Evolutionary conservation across 92 coral and sea anemone species (phyloP), one percentile per base, ranked within the genome.

Genomic region (Desmophyllum pertusum): DNA sequence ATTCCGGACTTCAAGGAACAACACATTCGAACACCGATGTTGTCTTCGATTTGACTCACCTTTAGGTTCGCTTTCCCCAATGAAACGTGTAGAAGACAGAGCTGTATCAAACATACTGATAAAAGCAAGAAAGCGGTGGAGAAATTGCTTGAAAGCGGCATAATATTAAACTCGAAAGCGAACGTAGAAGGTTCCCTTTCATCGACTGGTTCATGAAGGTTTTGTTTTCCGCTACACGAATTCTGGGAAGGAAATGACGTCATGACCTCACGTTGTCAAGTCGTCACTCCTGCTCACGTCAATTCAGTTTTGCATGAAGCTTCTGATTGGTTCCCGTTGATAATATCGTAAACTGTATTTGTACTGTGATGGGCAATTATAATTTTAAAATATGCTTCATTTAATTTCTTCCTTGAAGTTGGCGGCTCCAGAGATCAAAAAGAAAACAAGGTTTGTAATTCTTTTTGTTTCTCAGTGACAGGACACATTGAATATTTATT

Each of bases 181-280:
- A n/a, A n/a, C 70, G 53, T 13, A 57, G 4, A 46, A n/a, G 9
- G 10, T 67, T 38, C 70, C 1, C 19, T 67, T 38, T 59, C 65
- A 7, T 25, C 65, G 27, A 59, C 72, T 67, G n/a, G n/a, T n/a
- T 21, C 10, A 31, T 0, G 41, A 0, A 33, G 41, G 17, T 66
- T 66, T 50, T n/a, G 17, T 29, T 37, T 51, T 33, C 51, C 39
- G 61, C 63, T 37, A 35, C 18, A 3, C 41, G 4, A 11, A 9
- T 21, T 31, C 29, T 79, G 83, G 83, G 83, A 64, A 43, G 74
- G 59, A 29, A 2, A 65, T 79, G 74, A 79, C 83, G 83, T 79
- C 83, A 79, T 73, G 3, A 75, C 4, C 25, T 35, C 27, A 10
- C 17, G 13, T 5, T 25, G 66, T 29, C 53, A 14, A 13, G 19